Evolutionary conservation across 2,888 invertebrate species (phyloP), one percentile per base, ranked within the genome.

Genomic region (Luperina nickerlii): DNA sequence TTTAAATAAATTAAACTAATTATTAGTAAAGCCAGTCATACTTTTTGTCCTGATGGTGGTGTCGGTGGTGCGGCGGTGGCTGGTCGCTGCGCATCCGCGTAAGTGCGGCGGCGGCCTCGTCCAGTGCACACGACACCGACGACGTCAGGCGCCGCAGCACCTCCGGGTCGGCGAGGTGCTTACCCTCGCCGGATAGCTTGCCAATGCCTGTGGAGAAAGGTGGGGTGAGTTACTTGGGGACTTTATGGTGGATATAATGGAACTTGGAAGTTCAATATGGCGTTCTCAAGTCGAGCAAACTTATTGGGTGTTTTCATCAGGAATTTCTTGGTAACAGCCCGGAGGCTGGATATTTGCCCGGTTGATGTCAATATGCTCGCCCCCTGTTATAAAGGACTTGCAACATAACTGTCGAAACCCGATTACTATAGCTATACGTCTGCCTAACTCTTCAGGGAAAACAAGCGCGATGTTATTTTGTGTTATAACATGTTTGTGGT

Each of bases 11-110:
- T 66, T 62, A 24, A 54, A 54, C 4, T 62, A 51, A 11, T 54
- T 15, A 60, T 13, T 42, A 54, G 20, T 60, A 32, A 69, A 24
- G 9, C 18, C 38, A 15, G 9, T 48, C 95, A 92, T 85, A 96
- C 96, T 95, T 96, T 91, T 97, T 96, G 84, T 96, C 96, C 88
- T 95, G 95, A 81, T 94, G 96, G 88, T 95, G 96, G 90, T 95
- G 96, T 38, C 95, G 92, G 85, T 95, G 96, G 91, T 95, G 95
- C 89, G 98, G 97, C 84, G 98, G 97, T 84, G 98, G 98, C 94
- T 98, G 99, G 95, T 99, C 99, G 95, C 98, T 98, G 92, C 99
- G 98, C 99, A 99, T 99, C 94, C 99, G 98, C 90, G 99, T 99
- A 89, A 99, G 97, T 79, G 99, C 99, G 91, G 99, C 99, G 86